Evolutionary conservation across 2,797 vertebrate genomes (phyloP), one percentile per base, ranked within the genome.

Genomic region (Odontamblyopus lacepedii): DNA sequence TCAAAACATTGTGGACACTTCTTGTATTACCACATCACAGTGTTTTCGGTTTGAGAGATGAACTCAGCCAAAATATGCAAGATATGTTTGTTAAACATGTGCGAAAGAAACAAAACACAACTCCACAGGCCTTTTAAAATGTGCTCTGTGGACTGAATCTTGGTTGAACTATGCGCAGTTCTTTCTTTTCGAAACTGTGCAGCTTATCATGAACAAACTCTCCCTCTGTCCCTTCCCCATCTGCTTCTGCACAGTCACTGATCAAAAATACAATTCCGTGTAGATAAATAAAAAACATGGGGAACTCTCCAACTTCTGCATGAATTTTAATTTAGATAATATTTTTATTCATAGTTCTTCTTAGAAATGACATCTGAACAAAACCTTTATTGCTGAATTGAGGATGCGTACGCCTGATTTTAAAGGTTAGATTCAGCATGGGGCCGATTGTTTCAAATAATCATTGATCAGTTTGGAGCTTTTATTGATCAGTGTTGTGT

Each of bases 231-330:
- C 68, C 50, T 66, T 23, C 19, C 29, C 32, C 53, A 35, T 69
- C 48, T 66, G 44, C 3, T 1, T 18, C 4, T 26, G n/a, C 76
- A 44, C 27, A 5, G 38, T 19, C 35, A 18, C 1, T n/a, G 16
- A n/a, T 18, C 66, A 23, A 11, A 56, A 23, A 48, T 9, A 23
- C 8, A 48, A 4, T 44, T 67, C 41, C 27, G 13, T 59, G 16
- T 32, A 64, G 56, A 71, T 57, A n/a, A 70, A 78, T 80, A 27
- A 66, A 83, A 74, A 23, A 70, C 50, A 76, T 67, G 66, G 26
- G 90, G 90, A 92, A 92, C 82, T 85, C 69, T 83, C 13, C 71
- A 62, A 89, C 88, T 90, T 91, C 90, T 91, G 87, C 86, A 87
- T 87, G 3, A 63, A 48, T 63, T 83, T 79, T 48, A 75, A 72